These are phyloP conservation scores for Sitta carolinensis DNA, from an alignment of 2,797 vertebrate species.

Conservation along the genomic window DNA sequence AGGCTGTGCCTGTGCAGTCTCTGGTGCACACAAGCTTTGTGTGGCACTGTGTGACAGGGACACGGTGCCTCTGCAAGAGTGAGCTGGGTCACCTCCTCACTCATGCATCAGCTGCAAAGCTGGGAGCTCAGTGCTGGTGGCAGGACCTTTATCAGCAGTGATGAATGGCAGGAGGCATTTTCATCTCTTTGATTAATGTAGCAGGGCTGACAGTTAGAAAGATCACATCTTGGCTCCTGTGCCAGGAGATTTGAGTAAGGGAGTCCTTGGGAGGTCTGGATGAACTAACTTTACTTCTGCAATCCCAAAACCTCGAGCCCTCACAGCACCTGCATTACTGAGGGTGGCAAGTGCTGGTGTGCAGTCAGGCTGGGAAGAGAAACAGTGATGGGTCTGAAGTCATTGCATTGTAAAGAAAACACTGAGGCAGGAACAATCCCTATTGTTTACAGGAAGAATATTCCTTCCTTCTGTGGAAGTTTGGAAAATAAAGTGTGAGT, in stretches of 20 bases:
- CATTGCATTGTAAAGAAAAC: not conserved
- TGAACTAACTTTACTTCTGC: not conserved
- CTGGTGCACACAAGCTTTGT: not conserved
- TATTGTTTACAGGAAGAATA: not conserved
- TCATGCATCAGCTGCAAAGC: not conserved
- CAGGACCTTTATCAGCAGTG: not conserved
- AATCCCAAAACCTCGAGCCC: not conserved
- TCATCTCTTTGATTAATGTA: constrained; percentile 44
- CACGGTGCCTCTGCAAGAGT: not conserved
- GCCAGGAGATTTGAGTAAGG: not conserved
- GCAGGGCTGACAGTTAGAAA: not conserved
- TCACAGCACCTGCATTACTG: not conserved
- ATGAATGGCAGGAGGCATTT: constrained; percentile 31
- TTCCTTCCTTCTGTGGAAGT: not conserved
- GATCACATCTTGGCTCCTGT: not conserved
- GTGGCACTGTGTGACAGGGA: not conserved
- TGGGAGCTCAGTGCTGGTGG: not conserved
- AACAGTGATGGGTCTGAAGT: not conserved
- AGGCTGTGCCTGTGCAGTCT: not conserved
- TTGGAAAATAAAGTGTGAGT: not conserved
- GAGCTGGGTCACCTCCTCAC: not conserved
- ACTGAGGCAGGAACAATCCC: not conserved
- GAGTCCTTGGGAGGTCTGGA: not conserved
- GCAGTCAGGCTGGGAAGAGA: not conserved
- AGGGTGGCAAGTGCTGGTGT: not conserved